These are phyloP conservation scores for Bubo bubo DNA, from an alignment of 2,113 vertebrate genomes.

Conservation along the genomic window DNA sequence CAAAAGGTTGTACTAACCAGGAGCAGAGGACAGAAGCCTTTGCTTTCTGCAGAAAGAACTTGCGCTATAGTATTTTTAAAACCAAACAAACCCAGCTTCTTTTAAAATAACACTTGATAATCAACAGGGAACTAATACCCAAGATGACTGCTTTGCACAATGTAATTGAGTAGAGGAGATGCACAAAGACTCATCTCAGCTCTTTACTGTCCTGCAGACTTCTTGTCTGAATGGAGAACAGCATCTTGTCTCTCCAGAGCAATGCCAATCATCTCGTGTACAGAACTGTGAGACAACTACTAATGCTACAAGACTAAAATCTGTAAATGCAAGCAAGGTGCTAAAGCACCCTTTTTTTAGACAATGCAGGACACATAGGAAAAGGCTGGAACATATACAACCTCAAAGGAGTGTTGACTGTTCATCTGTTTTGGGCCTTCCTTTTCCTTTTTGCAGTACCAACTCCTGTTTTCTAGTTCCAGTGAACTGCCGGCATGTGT, in stretches of 20 bases:
- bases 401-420: background rate
- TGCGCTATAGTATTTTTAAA: background rate
- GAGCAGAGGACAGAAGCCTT: background rate
- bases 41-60: background rate
- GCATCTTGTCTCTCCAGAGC: background rate
- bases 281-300: background rate
- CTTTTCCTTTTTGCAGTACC: background rate
- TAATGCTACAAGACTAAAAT: background rate
- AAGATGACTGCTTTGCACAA: background rate
- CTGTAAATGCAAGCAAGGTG: background rate
- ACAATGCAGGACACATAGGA: fast-evolving
- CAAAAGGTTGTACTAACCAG: background rate
- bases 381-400: background rate
- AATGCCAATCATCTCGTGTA: background rate
- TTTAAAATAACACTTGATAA: background rate
- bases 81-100: background rate
- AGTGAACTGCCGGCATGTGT: fast-evolving
- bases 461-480: background rate
- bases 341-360: background rate
- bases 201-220: background rate
- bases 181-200: background rate
- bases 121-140: background rate
- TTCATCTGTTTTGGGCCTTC: too few species aligned
- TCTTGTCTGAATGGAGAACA: background rate
- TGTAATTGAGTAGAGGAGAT: fast-evolving